Evolutionary conservation across 2,113 vertebrate genomes (phyloP).

Genomic region (Cyphomyrus plagiostoma): DNA sequence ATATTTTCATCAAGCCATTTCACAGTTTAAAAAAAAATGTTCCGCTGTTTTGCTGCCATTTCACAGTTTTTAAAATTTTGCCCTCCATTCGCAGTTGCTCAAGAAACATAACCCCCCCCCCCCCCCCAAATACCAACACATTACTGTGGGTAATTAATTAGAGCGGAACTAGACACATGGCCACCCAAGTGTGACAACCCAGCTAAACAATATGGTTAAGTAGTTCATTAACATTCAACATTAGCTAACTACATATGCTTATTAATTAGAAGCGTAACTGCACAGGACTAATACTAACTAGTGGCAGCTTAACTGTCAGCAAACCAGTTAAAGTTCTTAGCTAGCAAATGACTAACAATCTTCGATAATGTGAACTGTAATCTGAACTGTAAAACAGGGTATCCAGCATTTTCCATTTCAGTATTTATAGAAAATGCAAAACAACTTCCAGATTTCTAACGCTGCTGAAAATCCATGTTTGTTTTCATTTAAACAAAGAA

Average conservation of each 20-base stretch:
- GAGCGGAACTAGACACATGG: not conserved
- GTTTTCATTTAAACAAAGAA: not conserved
- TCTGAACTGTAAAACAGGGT: not conserved
- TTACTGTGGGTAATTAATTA: not conserved
- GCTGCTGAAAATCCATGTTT: not conserved
- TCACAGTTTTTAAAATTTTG: not conserved
- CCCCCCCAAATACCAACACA: not conserved
- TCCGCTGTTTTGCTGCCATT: not conserved
- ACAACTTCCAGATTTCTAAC: not conserved
- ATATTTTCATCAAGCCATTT: not conserved
- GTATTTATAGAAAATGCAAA: not conserved
- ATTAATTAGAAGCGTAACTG: not conserved
- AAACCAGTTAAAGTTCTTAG: not conserved
- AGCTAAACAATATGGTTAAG: slow-evolving; percentile 6
- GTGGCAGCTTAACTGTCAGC: not conserved
- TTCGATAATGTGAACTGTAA: not conserved
- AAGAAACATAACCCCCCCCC: not conserved
- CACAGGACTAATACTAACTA: not conserved
- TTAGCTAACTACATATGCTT: not conserved
- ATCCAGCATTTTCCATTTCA: not conserved
- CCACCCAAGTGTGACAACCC: not conserved
- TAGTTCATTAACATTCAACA: not conserved
- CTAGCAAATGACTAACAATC: not conserved
- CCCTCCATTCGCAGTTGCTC: not conserved
- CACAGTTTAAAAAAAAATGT: not conserved